Evolutionary conservation across 2,888 invertebrate species (phyloP).

Genomic region (Sussaba pulchella): DNA sequence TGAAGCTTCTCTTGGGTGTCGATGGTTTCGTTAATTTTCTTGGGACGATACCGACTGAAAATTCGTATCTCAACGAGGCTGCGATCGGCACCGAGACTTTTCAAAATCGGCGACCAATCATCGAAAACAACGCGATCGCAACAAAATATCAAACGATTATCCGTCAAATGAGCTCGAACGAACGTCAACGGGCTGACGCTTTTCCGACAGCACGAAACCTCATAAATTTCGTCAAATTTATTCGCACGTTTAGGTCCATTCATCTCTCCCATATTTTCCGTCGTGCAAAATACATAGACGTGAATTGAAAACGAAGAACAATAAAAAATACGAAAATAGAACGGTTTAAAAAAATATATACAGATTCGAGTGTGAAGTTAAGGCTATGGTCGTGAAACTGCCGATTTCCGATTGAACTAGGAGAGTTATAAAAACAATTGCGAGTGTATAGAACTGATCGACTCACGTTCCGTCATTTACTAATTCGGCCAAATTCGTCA

Average conservation of each 20-base stretch:
- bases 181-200: constrained; percentile 66
- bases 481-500: neutral
- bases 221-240: constrained; percentile 56
- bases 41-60: constrained; percentile 67
- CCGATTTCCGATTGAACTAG: neutral
- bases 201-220: constrained; percentile 67
- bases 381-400: constrained; percentile 9
- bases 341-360: neutral
- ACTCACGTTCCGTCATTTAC: constrained; percentile 25
- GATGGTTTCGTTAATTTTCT: constrained; percentile 68
- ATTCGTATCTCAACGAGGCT: constrained; percentile 70
- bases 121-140: constrained; percentile 69
- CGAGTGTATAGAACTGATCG: constrained; percentile 6
- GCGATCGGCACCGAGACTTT: constrained; percentile 69
- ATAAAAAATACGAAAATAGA: neutral
- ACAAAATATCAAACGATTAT: constrained; percentile 70
- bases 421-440: constrained; percentile 38
- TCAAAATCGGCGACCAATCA: constrained; percentile 73
- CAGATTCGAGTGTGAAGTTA: neutral
- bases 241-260: constrained; percentile 32
- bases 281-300: neutral
- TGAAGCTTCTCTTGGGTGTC: constrained; percentile 72
- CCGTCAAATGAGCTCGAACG: constrained; percentile 65
- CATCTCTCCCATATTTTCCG: constrained; percentile 47
- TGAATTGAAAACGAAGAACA: constrained; percentile 2